Percentiles rank a stretch among this genome's conserved stretches.
Conservation (phyloP, 2,113 vertebrate species). For the Anolis sagrei region DNA sequence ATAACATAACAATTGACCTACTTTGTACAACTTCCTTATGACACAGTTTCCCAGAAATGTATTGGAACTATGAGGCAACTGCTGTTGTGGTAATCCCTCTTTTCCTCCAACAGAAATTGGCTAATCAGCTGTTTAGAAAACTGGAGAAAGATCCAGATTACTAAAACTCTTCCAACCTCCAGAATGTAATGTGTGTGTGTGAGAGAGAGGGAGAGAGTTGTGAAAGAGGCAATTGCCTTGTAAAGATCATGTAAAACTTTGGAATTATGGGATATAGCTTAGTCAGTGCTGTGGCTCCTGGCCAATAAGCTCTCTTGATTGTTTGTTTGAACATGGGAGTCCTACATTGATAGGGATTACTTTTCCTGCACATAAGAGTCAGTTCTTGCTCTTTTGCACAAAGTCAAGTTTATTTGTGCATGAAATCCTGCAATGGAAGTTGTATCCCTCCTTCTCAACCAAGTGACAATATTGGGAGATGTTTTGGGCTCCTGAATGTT, state of each 20-base stretch:
- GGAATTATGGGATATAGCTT: not conserved
- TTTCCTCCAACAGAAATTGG: not conserved
- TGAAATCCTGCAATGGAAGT: not conserved
- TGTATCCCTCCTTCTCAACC: not conserved
- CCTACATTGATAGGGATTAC: not conserved
- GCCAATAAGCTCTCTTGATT: not conserved
- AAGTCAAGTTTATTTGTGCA: not conserved
- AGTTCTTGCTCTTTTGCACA: not conserved
- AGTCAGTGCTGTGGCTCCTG: not conserved
- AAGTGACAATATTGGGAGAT: not conserved
- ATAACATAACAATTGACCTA: not conserved
- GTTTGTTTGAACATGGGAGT: not conserved
- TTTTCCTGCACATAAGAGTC: not conserved
- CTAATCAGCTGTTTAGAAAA: not conserved
- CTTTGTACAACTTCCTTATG: not conserved
- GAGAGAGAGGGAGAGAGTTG: not conserved
- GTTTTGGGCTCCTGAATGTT: not conserved
- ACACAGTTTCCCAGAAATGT: not conserved
- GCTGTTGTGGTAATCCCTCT: not conserved
- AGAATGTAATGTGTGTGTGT: too few relatives aligned
- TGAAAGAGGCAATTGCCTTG: not conserved
- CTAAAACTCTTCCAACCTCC: not conserved
- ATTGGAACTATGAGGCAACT: not conserved
- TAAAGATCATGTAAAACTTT: not conserved
- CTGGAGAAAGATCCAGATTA: not conserved